phyloP scores from a whole-genome alignment of 2,797 vertebrate species.

The Novumbra hubbsi region DNA sequence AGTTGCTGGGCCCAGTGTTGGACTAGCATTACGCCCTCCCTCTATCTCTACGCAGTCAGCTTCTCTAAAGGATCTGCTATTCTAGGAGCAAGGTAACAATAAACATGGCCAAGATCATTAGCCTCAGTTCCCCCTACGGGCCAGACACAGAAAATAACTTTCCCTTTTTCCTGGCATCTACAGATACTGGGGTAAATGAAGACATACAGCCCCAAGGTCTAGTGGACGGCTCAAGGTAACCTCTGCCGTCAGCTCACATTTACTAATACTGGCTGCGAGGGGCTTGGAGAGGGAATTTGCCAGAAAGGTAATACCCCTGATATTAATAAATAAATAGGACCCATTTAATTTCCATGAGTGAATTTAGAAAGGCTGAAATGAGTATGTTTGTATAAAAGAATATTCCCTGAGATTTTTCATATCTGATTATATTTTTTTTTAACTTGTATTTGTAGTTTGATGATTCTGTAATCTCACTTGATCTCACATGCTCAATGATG shows the following conservation, averaged over 20 bases:
- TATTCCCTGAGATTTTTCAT: constrained; percentile 34
- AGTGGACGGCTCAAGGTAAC: constrained; percentile 79
- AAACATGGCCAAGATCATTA: constrained; percentile 78
- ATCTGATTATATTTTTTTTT: neutral
- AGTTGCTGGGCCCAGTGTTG: constrained; percentile 16
- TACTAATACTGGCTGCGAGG: constrained; percentile 69
- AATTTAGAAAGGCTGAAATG: constrained; percentile 42
- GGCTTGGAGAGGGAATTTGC: constrained; percentile 66
- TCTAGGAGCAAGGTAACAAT: constrained; percentile 74
- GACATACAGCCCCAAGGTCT: constrained; percentile 80
- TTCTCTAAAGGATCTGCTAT: constrained; percentile 63
- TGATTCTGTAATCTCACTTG: neutral
- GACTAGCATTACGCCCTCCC: constrained; percentile 31
- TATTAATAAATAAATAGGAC: constrained; percentile 64
- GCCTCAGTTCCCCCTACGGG: constrained; percentile 70
- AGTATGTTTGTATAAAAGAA: constrained; percentile 17
- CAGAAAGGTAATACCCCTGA: constrained; percentile 61
- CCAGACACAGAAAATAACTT: constrained; percentile 80
- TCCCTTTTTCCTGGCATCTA: constrained; percentile 76
- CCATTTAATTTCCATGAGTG: constrained; percentile 62
- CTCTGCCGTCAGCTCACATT: constrained; percentile 81
- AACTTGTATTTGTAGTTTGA: constrained; percentile 11
- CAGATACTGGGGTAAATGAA: constrained; percentile 82
- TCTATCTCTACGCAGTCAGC: constrained; percentile 25
- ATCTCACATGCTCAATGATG: too few relatives aligned